These are phyloP conservation scores for Chaetodon auriga DNA, from an alignment of 2,113 vertebrate species.

Conservation along the genomic window DNA sequence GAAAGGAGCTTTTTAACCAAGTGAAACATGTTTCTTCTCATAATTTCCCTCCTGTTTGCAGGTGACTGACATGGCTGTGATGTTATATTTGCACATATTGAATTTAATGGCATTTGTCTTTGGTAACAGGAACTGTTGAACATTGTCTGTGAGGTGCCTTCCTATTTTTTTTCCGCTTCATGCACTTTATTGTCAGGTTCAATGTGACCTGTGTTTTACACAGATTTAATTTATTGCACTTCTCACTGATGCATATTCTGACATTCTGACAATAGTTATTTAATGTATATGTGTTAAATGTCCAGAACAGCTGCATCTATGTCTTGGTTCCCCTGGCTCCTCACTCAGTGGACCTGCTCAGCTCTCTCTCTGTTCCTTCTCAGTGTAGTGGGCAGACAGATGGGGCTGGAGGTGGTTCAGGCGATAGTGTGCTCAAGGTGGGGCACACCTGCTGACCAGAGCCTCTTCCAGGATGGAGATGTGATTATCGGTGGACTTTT, in stretches of 20 bases:
- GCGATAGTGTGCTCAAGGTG: constrained; percentile 56
- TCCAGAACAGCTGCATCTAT: constrained; percentile 42
- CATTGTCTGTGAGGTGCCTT: background rate
- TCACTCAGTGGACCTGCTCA: constrained; percentile 22
- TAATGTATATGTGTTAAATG: constrained; percentile 11
- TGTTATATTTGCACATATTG: background rate
- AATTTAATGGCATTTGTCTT: background rate
- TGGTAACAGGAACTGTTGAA: constrained; percentile 3
- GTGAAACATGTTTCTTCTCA: background rate
- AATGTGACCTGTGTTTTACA: constrained; percentile 6
- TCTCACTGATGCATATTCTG: background rate
- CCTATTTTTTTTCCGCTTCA: background rate
- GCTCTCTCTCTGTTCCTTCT: constrained; percentile 43
- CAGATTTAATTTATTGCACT: background rate
- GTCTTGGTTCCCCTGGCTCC: constrained; percentile 26
- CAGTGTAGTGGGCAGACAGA: background rate
- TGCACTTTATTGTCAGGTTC: background rate
- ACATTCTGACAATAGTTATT: background rate
- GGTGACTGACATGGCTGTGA: background rate
- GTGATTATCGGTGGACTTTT: constrained; percentile 80
- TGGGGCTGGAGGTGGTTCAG: constrained; percentile 12
- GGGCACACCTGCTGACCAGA: constrained; percentile 28
- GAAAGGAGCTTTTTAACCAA: background rate
- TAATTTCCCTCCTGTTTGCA: constrained; percentile 1
- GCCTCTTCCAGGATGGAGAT: constrained; percentile 77